phyloP scores from a whole-genome alignment of 2,888 invertebrate genomes.

The Drosophila picticornis region DNA sequence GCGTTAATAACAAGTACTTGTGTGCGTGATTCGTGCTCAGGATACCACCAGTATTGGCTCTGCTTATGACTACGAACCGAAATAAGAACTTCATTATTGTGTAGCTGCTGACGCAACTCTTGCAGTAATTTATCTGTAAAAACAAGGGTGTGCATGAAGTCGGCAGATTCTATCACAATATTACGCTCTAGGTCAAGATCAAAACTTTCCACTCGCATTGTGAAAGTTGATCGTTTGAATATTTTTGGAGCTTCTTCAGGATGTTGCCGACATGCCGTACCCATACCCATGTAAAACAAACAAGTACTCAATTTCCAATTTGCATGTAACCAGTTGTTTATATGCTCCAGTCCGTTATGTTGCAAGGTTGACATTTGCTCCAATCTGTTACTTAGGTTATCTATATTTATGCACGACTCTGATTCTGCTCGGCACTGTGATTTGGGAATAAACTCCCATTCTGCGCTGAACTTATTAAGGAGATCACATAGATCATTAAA shows the following conservation, averaged over 20 bases:
- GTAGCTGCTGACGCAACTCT: conserved; percentile 33
- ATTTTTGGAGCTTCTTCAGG: conserved; percentile 28
- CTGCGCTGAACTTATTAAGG: conserved; percentile 41
- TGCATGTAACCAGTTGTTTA: conserved; percentile 50
- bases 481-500: conserved; percentile 39
- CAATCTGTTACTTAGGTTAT: conserved; percentile 37
- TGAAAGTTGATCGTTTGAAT: conserved; percentile 28
- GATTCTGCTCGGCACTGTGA: conserved; percentile 53
- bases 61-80: conserved; percentile 49
- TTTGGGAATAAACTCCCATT: conserved; percentile 57
- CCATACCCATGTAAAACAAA: conserved; percentile 50
- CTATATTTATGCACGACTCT: conserved; percentile 50
- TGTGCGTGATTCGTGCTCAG: conserved; percentile 49
- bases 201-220: conserved; percentile 48
- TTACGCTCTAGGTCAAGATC: conserved; percentile 37
- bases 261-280: conserved; percentile 27
- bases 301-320: conserved; percentile 54
- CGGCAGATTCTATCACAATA: conserved; percentile 37
- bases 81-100: conserved; percentile 40
- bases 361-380: conserved; percentile 48
- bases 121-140: conserved; percentile 40
- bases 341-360: conserved; percentile 37
- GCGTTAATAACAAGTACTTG: conserved; percentile 53
- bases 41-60: conserved; percentile 58
- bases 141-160: conserved; percentile 46